Base-by-base conservation (phyloP, 2,113 vertebrate genomes). In the Canis aureus region DNA sequence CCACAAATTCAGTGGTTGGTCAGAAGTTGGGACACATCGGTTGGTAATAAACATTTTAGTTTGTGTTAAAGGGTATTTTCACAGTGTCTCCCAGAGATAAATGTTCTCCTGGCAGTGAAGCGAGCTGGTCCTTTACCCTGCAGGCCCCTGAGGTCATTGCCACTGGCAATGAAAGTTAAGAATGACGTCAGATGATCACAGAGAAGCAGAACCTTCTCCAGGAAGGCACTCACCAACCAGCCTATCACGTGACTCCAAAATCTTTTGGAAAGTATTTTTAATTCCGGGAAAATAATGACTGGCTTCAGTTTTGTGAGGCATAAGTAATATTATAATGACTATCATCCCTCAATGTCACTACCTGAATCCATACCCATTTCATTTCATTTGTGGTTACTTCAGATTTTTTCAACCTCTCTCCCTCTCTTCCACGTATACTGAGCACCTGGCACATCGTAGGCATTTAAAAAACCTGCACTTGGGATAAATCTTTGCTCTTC, bases 211-310 rank as follows among this genome's bases (percentile, higher is more conserved):
- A 35, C 15, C 32, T 55, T 71, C 62, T 23, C 23, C 5, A 95
- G 35, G 11, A 35, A 91, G 51, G 27, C 35, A 23, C 59, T 73
- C 35, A 27, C 59, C 78, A 22, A 53, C 17, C 12, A 84, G 59
- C 35, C 82, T 74, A 81, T 66, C 73, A 76, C 84, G 23, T 51
- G 53, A 89, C 85, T 95, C 9, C 59, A 84, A 89, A 82, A 64
- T 29, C 17, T 76, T 80, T 93, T 69, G 80, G 49, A 95, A 95
- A 76, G 57, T 29, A 51, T 66, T 74, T 89, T 94, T 79, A 89
- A 51, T 96, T 90, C 59, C 27, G 10, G 32, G 76, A 57, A 38
- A n/a, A 27, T 15, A 29, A 27, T 57, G 81, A 23, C 0, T 3
- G 25, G 15, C 80, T 15, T 81, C 67, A 59, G 17, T 35, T 55